A percentile compares a stretch with the other conserved stretches of the same genome.
Conservation (phyloP, 2,888 invertebrate species). For the Psylliodes chrysocephalus region DNA sequence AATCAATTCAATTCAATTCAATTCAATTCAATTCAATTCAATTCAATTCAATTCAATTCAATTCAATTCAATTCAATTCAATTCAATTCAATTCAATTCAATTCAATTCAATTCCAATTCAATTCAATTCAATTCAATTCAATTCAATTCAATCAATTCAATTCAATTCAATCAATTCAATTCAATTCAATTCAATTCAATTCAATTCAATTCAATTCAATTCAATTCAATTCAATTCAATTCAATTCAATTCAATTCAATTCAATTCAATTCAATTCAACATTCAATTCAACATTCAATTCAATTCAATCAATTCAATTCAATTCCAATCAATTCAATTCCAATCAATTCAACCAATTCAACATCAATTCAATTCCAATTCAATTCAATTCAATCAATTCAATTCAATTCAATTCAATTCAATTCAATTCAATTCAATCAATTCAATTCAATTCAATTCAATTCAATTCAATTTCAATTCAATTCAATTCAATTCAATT, state of each 20-base stretch:
- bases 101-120: neutral
- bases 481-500: constrained; percentile 20
- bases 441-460: neutral
- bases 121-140: neutral
- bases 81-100: neutral
- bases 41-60: neutral
- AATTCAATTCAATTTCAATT: constrained; percentile 11
- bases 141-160: too few relatives aligned
- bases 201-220: neutral
- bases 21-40: neutral
- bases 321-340: neutral
- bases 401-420: neutral
- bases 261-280: neutral
- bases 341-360: neutral
- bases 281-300: neutral
- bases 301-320: too few relatives aligned
- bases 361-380: neutral
- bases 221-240: neutral
- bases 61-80: neutral
- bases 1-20: neutral
- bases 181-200: neutral
- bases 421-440: neutral
- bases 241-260: neutral
- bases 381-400: too few relatives aligned
- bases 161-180: too few relatives aligned